Percentiles rank a stretch among this genome's conserved stretches.
Conservation (phyloP, 2,797 vertebrate genomes). For the Rhynchonycteris naso region DNA sequence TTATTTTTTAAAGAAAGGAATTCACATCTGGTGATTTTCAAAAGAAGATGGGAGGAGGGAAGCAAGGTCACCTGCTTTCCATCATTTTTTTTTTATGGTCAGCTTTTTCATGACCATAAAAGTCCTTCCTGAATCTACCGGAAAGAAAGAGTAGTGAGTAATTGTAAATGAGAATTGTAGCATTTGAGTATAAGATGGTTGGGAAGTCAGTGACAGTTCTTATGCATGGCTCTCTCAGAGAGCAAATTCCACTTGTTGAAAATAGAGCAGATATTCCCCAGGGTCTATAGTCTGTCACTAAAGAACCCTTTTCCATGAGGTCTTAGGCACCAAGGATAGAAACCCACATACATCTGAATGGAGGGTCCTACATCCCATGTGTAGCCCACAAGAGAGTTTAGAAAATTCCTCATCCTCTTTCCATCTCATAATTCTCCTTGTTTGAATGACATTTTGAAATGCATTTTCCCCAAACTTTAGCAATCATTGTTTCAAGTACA, state of each 20-base stretch:
- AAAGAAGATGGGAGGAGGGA: background rate
- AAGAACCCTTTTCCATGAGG: background rate
- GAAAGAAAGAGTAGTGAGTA: background rate
- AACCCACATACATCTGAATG: background rate
- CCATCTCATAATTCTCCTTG: background rate
- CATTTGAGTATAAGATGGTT: background rate
- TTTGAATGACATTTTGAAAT: background rate
- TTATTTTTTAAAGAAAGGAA: background rate
- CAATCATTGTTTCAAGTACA: background rate
- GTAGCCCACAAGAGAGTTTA: too few species aligned
- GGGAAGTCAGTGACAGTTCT: background rate
- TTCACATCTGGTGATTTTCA: slow-evolving; percentile 12
- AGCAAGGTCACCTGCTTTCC: background rate
- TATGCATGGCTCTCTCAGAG: background rate
- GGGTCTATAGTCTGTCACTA: background rate
- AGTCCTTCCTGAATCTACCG: background rate
- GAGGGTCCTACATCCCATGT: background rate
- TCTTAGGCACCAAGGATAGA: background rate
- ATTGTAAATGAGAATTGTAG: background rate
- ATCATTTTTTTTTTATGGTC: too few species aligned
- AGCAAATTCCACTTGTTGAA: background rate
- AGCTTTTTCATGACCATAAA: background rate
- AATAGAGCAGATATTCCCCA: background rate
- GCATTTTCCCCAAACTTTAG: slow-evolving; percentile 3
- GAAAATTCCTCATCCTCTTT: background rate